Conservation (phyloP, 2,113 vertebrate species). For the Macquaria australasica region DNA sequence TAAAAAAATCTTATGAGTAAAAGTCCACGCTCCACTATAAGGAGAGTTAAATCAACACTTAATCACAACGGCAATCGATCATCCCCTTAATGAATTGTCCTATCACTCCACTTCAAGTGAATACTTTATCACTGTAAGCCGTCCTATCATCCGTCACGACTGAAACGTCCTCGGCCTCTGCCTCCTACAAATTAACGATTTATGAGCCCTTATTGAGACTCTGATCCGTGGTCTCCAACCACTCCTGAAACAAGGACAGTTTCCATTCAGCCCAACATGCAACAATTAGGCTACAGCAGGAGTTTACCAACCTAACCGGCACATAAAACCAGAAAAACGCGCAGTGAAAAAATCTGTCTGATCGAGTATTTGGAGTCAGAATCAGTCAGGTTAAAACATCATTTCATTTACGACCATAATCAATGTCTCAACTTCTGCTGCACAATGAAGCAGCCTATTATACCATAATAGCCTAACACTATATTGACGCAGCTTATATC, state of each 20-base stretch:
- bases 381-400: not conserved
- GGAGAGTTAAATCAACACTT: constrained; percentile 24
- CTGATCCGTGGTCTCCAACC: not conserved
- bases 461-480: not conserved
- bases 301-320: constrained; percentile 26
- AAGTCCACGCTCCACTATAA: not conserved
- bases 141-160: constrained; percentile 52
- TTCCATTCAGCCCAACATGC: constrained; percentile 25
- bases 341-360: too few relatives aligned
- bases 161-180: constrained; percentile 37
- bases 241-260: constrained; percentile 28
- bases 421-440: constrained; percentile 50
- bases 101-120: constrained; percentile 41
- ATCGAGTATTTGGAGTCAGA: not conserved
- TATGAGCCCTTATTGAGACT: not conserved
- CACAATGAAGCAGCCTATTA: not conserved
- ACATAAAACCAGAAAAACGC: not conserved
- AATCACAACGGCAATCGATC: constrained; percentile 12
- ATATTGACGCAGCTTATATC: constrained; percentile 15
- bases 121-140: constrained; percentile 34
- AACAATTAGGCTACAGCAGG: constrained; percentile 59
- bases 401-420: not conserved
- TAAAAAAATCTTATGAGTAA: not conserved
- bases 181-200: constrained; percentile 20
- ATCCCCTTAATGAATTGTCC: constrained; percentile 24